Evolutionary conservation across 2,888 invertebrate species (phyloP).

Genomic region (Brachyopa scutellaris): DNA sequence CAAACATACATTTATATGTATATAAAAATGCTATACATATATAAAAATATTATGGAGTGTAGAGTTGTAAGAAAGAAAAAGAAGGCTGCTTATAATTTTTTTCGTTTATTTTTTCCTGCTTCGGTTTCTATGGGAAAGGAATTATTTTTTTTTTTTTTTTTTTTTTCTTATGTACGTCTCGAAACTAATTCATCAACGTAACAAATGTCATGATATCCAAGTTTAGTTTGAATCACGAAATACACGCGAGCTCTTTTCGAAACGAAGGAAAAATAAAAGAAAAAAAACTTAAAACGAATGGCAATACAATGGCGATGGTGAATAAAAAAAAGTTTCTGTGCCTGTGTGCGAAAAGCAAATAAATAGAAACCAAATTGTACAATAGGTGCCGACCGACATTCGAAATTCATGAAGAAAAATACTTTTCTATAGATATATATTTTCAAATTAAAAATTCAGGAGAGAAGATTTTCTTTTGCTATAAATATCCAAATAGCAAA

Average conservation of each 20-base stretch:
- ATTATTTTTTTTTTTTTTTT: conserved; percentile 21
- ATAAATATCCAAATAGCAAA: too few relatives aligned
- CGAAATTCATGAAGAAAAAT: too few relatives aligned
- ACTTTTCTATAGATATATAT: too few relatives aligned
- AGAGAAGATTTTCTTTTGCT: too few relatives aligned
- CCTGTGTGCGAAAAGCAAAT: background rate
- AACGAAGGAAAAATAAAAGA: conserved; percentile 51
- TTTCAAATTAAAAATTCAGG: too few relatives aligned
- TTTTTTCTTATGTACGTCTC: conserved; percentile 31
- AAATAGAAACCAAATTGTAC: conserved; percentile 40
- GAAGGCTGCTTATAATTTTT: background rate
- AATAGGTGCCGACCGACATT: conserved; percentile 55
- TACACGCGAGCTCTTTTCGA: conserved; percentile 61
- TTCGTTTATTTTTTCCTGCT: conserved; percentile 51
- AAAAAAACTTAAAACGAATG: conserved; percentile 74
- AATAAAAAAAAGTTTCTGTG: conserved; percentile 13
- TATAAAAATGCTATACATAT: background rate
- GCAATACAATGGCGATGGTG: conserved; percentile 20
- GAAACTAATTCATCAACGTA: conserved; percentile 71
- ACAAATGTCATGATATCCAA: conserved; percentile 72
- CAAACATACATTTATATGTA: background rate
- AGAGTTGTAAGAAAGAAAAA: too few relatives aligned
- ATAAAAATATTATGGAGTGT: background rate
- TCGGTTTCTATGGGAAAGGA: conserved; percentile 65
- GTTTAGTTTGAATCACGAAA: conserved; percentile 67